Evolutionary conservation across 92 coral and sea anemone species (phyloP).

Genomic region (Phenganax stokvisi): DNA sequence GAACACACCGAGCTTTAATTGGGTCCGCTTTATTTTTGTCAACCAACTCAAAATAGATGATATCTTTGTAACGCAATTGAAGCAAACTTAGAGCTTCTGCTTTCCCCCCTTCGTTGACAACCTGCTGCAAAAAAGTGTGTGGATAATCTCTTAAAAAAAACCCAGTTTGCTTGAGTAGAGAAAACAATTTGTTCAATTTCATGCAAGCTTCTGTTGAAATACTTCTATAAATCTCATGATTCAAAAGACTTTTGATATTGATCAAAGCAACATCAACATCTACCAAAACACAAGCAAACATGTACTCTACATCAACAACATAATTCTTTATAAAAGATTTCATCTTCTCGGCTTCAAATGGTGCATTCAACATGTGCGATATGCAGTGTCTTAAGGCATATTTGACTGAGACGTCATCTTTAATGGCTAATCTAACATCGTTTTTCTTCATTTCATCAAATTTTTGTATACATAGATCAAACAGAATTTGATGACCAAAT

Average conservation of each 20-base stretch:
- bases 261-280: not conserved
- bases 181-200: not conserved
- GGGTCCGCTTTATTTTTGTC: not conserved
- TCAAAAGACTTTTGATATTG: not conserved
- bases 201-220: not conserved
- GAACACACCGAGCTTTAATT: conserved; percentile 8
- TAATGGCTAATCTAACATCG: not conserved
- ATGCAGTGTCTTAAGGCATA: conserved; percentile 58
- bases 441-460: conserved; percentile 19
- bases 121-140: conserved; percentile 18
- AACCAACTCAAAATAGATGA: conserved; percentile 45
- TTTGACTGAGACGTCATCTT: conserved; percentile 30
- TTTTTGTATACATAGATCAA: conserved; percentile 40
- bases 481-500: conserved; percentile 43
- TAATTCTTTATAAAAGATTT: conserved; percentile 1
- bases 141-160: conserved; percentile 25
- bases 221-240: not conserved
- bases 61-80: conserved; percentile 32
- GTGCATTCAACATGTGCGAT: conserved; percentile 40
- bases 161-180: not conserved
- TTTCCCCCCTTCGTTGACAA: conserved; percentile 28
- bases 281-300: conserved; percentile 9
- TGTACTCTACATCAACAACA: conserved; percentile 16
- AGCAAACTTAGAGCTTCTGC: conserved; percentile 18
- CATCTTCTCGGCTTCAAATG: not conserved